A percentile compares a stretch with the other conserved stretches of the same genome.
These are phyloP conservation scores for Aphrophora alni DNA, from an alignment of 2,888 invertebrate genomes.

Conservation along the genomic window DNA sequence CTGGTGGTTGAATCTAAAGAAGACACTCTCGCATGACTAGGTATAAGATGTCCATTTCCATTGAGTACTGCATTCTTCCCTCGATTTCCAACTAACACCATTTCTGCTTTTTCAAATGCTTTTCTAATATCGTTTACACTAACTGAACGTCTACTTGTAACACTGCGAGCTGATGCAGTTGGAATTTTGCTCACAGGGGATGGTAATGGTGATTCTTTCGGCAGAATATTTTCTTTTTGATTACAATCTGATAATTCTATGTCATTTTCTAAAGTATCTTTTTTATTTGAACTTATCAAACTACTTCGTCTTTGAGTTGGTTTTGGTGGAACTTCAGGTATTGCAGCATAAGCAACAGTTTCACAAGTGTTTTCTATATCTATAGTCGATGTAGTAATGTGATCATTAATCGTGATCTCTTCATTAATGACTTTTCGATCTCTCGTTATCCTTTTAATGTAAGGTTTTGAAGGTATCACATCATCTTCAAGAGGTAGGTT, in stretches of 20 bases:
- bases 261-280: conserved; percentile 3
- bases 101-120: conserved; percentile 63
- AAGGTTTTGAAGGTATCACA: background rate
- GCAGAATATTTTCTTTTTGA: conserved; percentile 17
- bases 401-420: background rate
- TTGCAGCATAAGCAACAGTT: background rate
- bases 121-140: conserved; percentile 66
- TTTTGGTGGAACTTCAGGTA: background rate
- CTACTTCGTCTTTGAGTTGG: conserved; percentile 21
- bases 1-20: conserved; percentile 64
- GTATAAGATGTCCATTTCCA: conserved; percentile 44
- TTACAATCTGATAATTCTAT: conserved; percentile 12
- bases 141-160: conserved; percentile 53
- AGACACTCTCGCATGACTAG: conserved; percentile 60
- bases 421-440: background rate
- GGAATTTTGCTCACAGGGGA: conserved; percentile 29
- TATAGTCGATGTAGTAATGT: background rate
- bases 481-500: background rate
- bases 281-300: conserved; percentile 15
- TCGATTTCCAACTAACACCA: conserved; percentile 48
- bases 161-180: conserved; percentile 10
- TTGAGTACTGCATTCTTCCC: conserved; percentile 35
- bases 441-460: background rate
- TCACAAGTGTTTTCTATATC: background rate
- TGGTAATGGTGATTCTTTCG: conserved; percentile 27